phyloP scores from a whole-genome alignment of 2,113 vertebrate genomes.

The Phasianus colchicus region DNA sequence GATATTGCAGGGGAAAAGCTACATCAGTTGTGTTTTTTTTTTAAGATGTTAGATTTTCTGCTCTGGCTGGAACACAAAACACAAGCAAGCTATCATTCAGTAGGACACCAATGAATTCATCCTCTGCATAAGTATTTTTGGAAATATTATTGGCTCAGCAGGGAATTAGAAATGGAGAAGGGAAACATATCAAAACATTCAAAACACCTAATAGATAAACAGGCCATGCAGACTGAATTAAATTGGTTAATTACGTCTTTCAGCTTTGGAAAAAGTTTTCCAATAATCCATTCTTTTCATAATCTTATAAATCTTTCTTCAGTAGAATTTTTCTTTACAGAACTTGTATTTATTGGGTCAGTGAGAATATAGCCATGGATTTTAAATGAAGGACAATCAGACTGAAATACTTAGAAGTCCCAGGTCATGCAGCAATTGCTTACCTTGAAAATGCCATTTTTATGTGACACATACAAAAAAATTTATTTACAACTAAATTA shows the following conservation, averaged over 20 bases:
- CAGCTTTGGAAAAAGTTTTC: neutral
- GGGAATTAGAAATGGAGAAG: neutral
- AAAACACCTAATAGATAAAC: neutral
- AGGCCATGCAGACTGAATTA: neutral
- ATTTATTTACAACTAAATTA: neutral
- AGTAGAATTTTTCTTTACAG: neutral
- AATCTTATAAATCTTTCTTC: neutral
- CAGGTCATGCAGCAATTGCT: neutral
- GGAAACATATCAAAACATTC: neutral
- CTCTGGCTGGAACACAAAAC: neutral
- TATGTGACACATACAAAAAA: neutral
- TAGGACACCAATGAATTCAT: neutral
- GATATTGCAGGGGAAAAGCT: neutral
- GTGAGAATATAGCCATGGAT: neutral
- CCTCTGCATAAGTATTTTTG: constrained; percentile 23
- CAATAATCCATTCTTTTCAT: neutral
- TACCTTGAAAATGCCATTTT: neutral
- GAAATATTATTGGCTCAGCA: constrained; percentile 31
- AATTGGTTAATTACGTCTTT: neutral
- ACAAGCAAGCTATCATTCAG: neutral
- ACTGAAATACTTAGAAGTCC: neutral
- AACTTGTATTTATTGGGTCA: neutral
- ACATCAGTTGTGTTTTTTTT: neutral
- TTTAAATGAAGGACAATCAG: constrained; percentile 5
- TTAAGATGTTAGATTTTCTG: neutral